Base-by-base conservation (phyloP, 1,140 invertebrate genomes). In the Dreissena polymorpha region DNA sequence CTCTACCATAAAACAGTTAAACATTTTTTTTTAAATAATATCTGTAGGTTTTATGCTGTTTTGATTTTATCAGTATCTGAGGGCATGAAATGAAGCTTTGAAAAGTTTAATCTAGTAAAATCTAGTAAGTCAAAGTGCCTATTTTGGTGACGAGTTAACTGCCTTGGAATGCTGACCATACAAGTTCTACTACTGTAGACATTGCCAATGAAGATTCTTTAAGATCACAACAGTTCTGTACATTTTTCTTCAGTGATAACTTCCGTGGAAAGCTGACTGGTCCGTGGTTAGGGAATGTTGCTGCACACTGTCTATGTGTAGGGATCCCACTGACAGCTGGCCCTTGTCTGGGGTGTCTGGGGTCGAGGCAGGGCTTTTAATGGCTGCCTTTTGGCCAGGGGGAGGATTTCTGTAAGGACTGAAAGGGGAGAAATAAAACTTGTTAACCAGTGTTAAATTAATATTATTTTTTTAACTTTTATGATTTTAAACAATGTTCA, bases 281-380 rank as follows among this genome's bases (percentile, higher is more conserved):
- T 85, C 76, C 16, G 74, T 71, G 18, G 49, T 57, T 5, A 64
- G 57, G 18, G 27, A 25, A 14, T 75, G 60, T 57, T 84, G 83
- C 29, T 88, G 87, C 51, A 88, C 51, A 72, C 60, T 85, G 70
- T 88, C 83, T 60, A 85, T 74, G 25, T 88, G 72, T 27, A 88
- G 51, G 21, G 83, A 65, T 29, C 87, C 87, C n/a, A 88, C 74
- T 60, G 67, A 64, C 10, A 88, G 14, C 50, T 72, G 75, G 14
- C 39, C 29, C 10, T 21, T 68, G n/a, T 75, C 64, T 27, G 39
- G 25, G n/a, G n/a, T n/a, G 29, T 67, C 65, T 49, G 50, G 57
- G 18, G n/a, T 78, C 27, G 74, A 55, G 50, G 64, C 51, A 53
- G 83, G 74, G 53, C 53, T 18, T 18, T 12, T 18, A 55, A 12